Evolutionary conservation across 35 echinoderm and acorn worm genomes (phyloP), one percentile per base, ranked within the genome.

Genomic region (Lytechinus pictus): DNA sequence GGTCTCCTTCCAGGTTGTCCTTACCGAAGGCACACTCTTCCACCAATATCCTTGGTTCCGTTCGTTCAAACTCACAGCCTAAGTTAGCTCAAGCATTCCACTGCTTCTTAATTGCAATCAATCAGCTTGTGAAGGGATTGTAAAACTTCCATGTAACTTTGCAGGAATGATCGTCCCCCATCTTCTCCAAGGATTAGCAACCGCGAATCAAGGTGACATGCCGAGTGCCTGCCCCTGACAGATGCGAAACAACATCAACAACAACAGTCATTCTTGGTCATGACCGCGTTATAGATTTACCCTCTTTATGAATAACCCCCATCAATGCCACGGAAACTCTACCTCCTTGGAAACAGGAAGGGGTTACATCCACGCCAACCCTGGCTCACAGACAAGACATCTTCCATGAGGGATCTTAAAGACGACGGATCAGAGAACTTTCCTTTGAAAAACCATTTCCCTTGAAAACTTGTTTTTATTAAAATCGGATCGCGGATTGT

Each of bases 271-370:
- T 16, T 44, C 19, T 79, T 24, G 66, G 13, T 58, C 56, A 58
- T 24, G 66, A 79, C 66, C 66, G 19, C 19, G 66, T 79, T 79
- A 24, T 79, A 79, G 66, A 24, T 79, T 79, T 24, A 79, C 66
- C 66, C 66, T 79, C 66, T 14, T 79, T 79, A 71, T 79, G 66
- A 79, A 24, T n/a, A 79, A 58, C 56, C 66, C 33, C 66, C 66
- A 24, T 79, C 66, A 79, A 79, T 79, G 66, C 66, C 66, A n/a
- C 66, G 66, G 66, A 79, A 79, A 79, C 66, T 79, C 66, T 24
- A 79, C 6, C 66, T 79, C 66, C 66, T 79, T 79, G 66, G 66
- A 79, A 79, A 79, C 66, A 79, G 66, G 66, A 79, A 79, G 66
- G 66, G 61, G 66, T 10, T 79, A 79, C 66, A 79, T 79, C 19